phyloP scores from a whole-genome alignment of 2,888 invertebrate genomes.

The Magallana nippona region DNA sequence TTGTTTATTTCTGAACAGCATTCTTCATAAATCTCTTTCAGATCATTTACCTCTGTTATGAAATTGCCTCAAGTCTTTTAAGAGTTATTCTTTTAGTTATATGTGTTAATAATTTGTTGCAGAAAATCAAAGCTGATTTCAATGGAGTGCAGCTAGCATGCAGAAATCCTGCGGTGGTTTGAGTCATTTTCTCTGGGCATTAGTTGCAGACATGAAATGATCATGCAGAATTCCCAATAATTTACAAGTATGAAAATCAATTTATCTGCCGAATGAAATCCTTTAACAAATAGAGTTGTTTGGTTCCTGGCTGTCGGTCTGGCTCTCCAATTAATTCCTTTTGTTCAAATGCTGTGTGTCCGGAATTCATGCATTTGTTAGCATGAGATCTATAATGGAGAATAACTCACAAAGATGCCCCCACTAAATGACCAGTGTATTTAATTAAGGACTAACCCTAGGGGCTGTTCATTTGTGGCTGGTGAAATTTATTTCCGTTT shows the following conservation, averaged over 20 bases:
- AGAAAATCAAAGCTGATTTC: too few relatives aligned
- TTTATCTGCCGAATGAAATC: slow-evolving; percentile 21
- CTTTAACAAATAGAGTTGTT: not conserved
- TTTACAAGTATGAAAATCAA: slow-evolving; percentile 21
- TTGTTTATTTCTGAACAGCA: too few relatives aligned
- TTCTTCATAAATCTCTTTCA: too few relatives aligned
- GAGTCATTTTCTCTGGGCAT: not conserved
- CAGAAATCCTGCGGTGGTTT: too few relatives aligned
- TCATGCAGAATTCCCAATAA: not conserved
- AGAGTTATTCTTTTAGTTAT: too few relatives aligned
- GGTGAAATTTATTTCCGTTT: slow-evolving; percentile 11
- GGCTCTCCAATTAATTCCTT: slow-evolving; percentile 15
- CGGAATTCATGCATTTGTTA: not conserved
- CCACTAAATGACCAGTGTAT: not conserved
- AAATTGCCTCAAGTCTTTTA: too few relatives aligned
- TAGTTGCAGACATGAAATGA: slow-evolving; percentile 5
- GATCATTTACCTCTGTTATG: too few relatives aligned
- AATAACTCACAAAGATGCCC: not conserved
- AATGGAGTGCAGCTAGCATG: too few relatives aligned
- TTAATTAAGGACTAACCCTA: not conserved
- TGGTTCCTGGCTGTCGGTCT: not conserved
- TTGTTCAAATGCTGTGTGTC: not conserved
- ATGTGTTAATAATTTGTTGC: too few relatives aligned
- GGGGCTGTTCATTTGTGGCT: not conserved
- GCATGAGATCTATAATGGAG: slow-evolving; percentile 4